Evolutionary conservation across 92 coral and sea anemone genomes (phyloP).

Genomic region (Actinostola sp.): DNA sequence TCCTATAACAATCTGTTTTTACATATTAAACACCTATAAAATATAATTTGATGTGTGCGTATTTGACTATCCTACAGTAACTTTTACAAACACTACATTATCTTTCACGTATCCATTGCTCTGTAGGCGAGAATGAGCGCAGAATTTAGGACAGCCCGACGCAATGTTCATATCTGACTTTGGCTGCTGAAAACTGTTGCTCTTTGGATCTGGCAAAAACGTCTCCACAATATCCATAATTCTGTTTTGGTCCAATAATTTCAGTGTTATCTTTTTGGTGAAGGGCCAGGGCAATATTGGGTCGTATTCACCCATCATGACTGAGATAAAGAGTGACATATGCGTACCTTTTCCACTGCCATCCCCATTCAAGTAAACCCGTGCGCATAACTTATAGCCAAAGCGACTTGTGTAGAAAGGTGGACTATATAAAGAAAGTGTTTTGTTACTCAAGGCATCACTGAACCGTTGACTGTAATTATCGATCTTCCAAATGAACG

Average conservation of each 20-base stretch:
- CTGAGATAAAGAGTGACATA: constrained; percentile 77
- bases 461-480: constrained; percentile 67
- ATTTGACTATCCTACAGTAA: constrained; percentile 49
- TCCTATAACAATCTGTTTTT: too few relatives aligned
- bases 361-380: constrained; percentile 83
- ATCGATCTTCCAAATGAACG: constrained; percentile 86
- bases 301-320: constrained; percentile 92
- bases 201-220: constrained; percentile 94
- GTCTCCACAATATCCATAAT: constrained; percentile 70
- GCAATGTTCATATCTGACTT: constrained; percentile 87
- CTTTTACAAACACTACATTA: constrained; percentile 71
- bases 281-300: constrained; percentile 92
- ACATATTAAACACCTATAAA: too few relatives aligned
- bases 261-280: constrained; percentile 75
- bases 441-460: constrained; percentile 71
- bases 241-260: constrained; percentile 74
- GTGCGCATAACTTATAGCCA: constrained; percentile 85
- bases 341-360: constrained; percentile 76
- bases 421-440: constrained; percentile 84
- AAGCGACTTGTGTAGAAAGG: constrained; percentile 86
- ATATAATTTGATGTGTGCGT: too few relatives aligned
- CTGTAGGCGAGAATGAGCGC: constrained; percentile 65
- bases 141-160: constrained; percentile 84
- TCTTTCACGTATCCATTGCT: constrained; percentile 75
- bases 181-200: constrained; percentile 89